Base-by-base conservation (phyloP, 2,888 invertebrate genomes). In the Selenia dentaria region DNA sequence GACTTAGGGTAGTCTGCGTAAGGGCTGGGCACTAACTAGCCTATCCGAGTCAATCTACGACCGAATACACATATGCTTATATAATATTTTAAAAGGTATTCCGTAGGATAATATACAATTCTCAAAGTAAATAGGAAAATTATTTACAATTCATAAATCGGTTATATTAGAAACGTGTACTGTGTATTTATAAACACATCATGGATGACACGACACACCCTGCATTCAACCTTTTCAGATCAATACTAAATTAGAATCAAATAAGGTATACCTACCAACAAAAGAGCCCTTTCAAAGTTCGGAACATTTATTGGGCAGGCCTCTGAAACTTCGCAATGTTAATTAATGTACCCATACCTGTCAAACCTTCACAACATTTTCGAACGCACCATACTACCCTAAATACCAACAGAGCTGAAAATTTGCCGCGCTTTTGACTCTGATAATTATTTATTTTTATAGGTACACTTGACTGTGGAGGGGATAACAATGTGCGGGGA, bases 381-480 rank as follows among this genome's bases (percentile, higher is more conserved):
- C 2, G 8, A 22, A 22, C 2, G 16, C 16, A 16, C 16, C 16
- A 3, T 16, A 16, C 4, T 16, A 16, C 16, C 16, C 2, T 16
- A 2, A 16, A 16, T 4, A 3, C 16, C 16, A n/a, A n/a, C n/a
- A n/a, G n/a, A n/a, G n/a, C n/a, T n/a, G n/a, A n/a, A n/a, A n/a
- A n/a, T n/a, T n/a, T n/a, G n/a, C n/a, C 16, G 4, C 4, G 16
- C 16, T 16, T 16, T 4, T 2, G 16, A 2, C 16, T 3, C 16
- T 16, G 4, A 16, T 4, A 16, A 16, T 3, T 16, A 16, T 16
- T 16, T 16, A 16, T 26, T 31, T 8, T 6, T 34, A 13, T 66
- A 90, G 90, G 74, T 86, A 18, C 53, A 75, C 35, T 60, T 90
- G 9, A 69, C 74, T 47, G 79, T 83, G 3, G 74, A 81, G 32